Conservation (phyloP, 2,888 invertebrate species). For the Halocaridina rubra region DNA sequence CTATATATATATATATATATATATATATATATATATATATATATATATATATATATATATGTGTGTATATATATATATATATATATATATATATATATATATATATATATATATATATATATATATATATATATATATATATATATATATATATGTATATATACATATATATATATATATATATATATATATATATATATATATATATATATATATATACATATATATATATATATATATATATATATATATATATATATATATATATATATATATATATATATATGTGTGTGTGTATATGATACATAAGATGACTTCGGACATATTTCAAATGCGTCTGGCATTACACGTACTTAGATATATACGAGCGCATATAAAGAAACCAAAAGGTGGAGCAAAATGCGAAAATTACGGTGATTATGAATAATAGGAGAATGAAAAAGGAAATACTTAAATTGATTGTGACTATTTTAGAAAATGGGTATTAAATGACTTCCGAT, state of each 20-base stretch:
- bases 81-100: constrained; percentile 25
- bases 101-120: constrained; percentile 22
- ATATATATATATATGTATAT: constrained; percentile 8
- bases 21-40: constrained; percentile 13
- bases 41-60: constrained; percentile 15
- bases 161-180: constrained; percentile 8
- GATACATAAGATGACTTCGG: neutral
- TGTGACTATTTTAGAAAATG: no score
- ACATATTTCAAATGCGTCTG: no score
- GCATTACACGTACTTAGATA: no score
- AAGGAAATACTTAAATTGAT: no score
- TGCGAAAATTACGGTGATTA: no score
- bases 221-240: constrained; percentile 19
- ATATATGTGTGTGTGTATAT: neutral
- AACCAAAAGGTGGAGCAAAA: no score
- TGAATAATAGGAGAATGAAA: no score
- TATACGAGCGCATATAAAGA: no score
- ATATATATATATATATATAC: constrained; percentile 20
- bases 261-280: constrained; percentile 15
- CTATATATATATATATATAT: constrained; percentile 10
- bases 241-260: constrained; percentile 27
- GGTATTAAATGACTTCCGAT: no score
- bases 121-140: constrained; percentile 4
- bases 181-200: constrained; percentile 8
- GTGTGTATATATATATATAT: constrained; percentile 14